Percentiles rank a stretch among this genome's conserved stretches.
Evolutionary conservation across 2,113 vertebrate genomes (phyloP).

Genomic region (Perca flavescens): DNA sequence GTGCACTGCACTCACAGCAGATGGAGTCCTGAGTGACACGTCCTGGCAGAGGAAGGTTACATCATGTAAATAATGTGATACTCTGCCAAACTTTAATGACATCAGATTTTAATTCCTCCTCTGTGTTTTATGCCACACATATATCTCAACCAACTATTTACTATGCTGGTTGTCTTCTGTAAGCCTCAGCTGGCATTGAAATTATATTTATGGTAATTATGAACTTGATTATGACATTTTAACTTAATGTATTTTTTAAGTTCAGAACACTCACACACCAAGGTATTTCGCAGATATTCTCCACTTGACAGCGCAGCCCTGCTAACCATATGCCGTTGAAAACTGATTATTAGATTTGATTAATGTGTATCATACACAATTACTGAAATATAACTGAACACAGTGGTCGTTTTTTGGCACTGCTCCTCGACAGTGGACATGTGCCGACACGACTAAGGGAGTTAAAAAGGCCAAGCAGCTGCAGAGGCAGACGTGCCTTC

Average conservation of each 20-base stretch:
- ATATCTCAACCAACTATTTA: constrained; percentile 46
- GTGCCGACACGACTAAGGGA: constrained; percentile 71
- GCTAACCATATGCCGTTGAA: constrained; percentile 80
- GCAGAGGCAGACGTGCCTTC: constrained; percentile 70
- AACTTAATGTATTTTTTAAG: constrained; percentile 67
- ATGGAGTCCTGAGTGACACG: constrained; percentile 78
- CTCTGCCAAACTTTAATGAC: constrained; percentile 76
- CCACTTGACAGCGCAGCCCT: constrained; percentile 64
- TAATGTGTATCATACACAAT: constrained; percentile 78
- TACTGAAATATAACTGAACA: constrained; percentile 79
- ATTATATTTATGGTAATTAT: constrained; percentile 74
- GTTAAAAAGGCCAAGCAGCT: constrained; percentile 78
- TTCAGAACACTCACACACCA: constrained; percentile 46
- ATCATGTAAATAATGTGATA: constrained; percentile 80
- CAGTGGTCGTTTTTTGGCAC: constrained; percentile 77
- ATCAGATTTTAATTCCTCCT: constrained; percentile 72
- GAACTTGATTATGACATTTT: constrained; percentile 72
- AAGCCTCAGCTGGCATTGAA: constrained; percentile 65
- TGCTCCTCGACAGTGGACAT: constrained; percentile 72
- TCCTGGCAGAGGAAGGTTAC: constrained; percentile 78
- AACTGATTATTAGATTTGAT: constrained; percentile 79
- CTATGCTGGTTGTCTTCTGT: constrained; percentile 54
- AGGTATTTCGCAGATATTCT: constrained; percentile 50
- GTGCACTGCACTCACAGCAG: constrained; percentile 57
- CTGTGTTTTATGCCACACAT: constrained; percentile 52